Base-by-base conservation (phyloP, 2,113 vertebrate species). In the Speoplatyrhinus poulsoni region DNA sequence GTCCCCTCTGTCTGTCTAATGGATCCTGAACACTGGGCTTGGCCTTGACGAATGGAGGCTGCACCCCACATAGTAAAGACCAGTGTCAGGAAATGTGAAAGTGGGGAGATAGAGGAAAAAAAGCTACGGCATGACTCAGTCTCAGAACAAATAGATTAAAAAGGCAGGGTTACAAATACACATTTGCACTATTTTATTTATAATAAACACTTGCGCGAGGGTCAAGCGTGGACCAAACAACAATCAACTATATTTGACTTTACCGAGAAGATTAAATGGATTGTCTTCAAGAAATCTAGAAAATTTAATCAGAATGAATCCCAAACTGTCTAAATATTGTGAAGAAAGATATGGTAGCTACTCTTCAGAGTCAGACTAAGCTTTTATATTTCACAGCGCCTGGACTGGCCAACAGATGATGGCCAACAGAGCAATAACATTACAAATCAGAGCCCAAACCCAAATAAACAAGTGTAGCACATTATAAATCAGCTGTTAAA, bases 401-500 rank as follows among this genome's bases (percentile, higher is more conserved):
- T 52, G 46, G 54, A 54, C 54, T n/a, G 32, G 69, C 67, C 57
- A 79, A 78, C 71, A 60, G 82, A 73, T 75, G 75, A 85, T 82
- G 12, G 7, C 67, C 54, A 65, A 52, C 53, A 47, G 52, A 57
- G 69, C 47, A 67, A 69, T 67, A 73, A 77, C 70, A 74, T 71
- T 46, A 67, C 75, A 67, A 72, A 81, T 83, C 67, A 62, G 46
- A 61, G 77, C 46, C 58, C 57, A 11, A 89, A 89, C 70, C 65
- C 83, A 88, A 85, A 90, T 77, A 88, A 85, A 89, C 82, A 88
- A 73, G 36, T 33, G 19, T 63, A 73, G 79, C 78, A 70, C 78
- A 68, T 53, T 81, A 67, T 76, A 73, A 88, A 86, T 89, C 81
- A 79, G 74, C 73, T 58, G 75, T 76, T 78, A 46, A 75, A 69